Base-by-base conservation (phyloP, 1,140 invertebrate species). In the Drosophila pruinosa region DNA sequence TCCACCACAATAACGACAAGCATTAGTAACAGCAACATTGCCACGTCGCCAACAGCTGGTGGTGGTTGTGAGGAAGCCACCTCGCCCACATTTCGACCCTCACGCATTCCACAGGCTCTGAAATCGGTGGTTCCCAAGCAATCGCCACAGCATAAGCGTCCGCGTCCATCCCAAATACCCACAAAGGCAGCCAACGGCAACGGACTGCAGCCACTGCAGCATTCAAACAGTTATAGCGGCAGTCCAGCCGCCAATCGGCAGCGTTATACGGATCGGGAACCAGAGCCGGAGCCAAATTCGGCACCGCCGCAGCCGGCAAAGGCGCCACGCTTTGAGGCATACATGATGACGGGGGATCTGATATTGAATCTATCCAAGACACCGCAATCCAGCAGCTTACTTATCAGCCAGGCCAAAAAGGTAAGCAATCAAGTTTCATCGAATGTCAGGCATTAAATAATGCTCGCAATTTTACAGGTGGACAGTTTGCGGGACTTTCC, bases 331-430 rank as follows among this genome's bases (percentile, higher is more conserved):
- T 98, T 96, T 92, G 97, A 98, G 92, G 96, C 97, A 15, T 98
- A 97, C 92, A 97, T 98, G 94, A 98, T 99, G 97, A 98, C 97
- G n/a, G 97, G 97, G 6, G 97, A 98, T 89, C 93, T 98, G 69
- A 98, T 98, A 91, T 93, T 99, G 52, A 98, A 98, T 92, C 93
- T 98, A 52, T 97, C 97, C 19, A 93, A 96, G 57, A 96, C 95
- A 14, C 94, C 94, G 34, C 95, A 95, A 72, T 93, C 92, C 71
- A 92, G 92, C 48, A 92, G 92, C 74, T 90, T 94, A n/a, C 75
- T 94, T 7, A 93, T n/a, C 94, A 12, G 93, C 94, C 93, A 94
- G 74, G 93, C 94, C 81, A 95, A 94, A 80, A 95, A 95, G 89
- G 93, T 95, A 64, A 53, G 21, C 5, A 0, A n/a, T n/a, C n/a